These are phyloP conservation scores for Cotesia chilonis DNA, from an alignment of 1,140 invertebrate species.

Conservation along the genomic window DNA sequence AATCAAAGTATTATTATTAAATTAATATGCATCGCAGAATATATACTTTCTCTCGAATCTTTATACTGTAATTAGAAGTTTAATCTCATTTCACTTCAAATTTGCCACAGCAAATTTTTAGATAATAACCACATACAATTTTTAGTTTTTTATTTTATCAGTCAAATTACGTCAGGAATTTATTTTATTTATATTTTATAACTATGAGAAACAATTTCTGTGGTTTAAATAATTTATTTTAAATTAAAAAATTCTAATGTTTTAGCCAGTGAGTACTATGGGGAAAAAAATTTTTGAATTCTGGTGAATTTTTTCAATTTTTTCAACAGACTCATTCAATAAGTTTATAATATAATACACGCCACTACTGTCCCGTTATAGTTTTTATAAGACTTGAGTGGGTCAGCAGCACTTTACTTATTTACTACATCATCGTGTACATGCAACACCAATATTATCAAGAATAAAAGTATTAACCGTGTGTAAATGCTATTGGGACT, in stretches of 20 bases:
- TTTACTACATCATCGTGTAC: constrained; percentile 41
- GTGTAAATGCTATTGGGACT: constrained; percentile 33
- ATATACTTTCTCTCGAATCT: constrained; percentile 28
- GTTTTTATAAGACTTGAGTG: constrained; percentile 61
- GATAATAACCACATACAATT: not conserved
- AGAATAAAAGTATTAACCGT: not conserved
- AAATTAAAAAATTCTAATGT: not conserved
- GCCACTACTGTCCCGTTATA: constrained; percentile 57
- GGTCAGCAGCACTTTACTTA: constrained; percentile 55
- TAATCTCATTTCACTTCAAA: constrained; percentile 29
- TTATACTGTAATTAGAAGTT: constrained; percentile 24
- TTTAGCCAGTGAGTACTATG: not conserved
- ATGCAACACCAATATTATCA: constrained; percentile 42
- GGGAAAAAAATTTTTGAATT: no score
- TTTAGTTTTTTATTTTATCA: not conserved
- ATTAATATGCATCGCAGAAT: constrained; percentile 32
- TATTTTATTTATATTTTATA: no score
- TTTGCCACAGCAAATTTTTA: constrained; percentile 21
- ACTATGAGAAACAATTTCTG: no score
- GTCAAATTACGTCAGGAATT: not conserved
- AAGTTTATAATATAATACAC: constrained; percentile 29
- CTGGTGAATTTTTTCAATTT: not conserved
- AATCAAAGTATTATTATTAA: constrained; percentile 32
- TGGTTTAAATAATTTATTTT: not conserved
- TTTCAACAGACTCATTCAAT: not conserved